Percentiles rank a stretch among this genome's conserved stretches.
phyloP scores from a whole-genome alignment of 1,140 invertebrate species.

The Camponotus floridanus region DNA sequence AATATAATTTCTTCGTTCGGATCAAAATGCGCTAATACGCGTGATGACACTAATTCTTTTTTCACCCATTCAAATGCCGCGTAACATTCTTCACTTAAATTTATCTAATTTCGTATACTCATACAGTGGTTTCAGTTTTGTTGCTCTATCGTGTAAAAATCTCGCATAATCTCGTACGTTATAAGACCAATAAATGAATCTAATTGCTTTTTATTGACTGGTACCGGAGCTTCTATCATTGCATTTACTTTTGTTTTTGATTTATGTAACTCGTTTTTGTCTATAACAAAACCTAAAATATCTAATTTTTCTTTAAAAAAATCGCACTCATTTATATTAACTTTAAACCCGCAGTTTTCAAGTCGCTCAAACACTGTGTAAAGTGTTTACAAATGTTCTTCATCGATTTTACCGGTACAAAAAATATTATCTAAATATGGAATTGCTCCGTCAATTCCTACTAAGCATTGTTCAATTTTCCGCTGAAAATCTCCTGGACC shows the following conservation, averaged over 20 bases:
- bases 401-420: not conserved
- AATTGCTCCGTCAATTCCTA: conserved; percentile 42
- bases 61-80: not conserved
- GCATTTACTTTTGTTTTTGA: conserved; percentile 64
- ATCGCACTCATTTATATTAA: conserved; percentile 52
- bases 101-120: not conserved
- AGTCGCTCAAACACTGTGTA: conserved; percentile 45
- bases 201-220: conserved; percentile 64
- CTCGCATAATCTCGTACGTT: conserved; percentile 61
- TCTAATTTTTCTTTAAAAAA: conserved; percentile 72
- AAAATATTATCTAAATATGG: conserved; percentile 56
- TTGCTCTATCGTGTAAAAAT: conserved; percentile 50
- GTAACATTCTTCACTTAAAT: not conserved
- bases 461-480: conserved; percentile 78
- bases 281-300: conserved; percentile 75
- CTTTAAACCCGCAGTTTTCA: conserved; percentile 43
- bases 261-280: conserved; percentile 73
- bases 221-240: conserved; percentile 68
- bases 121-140: conserved; percentile 51
- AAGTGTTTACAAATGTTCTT: not conserved
- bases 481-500: conserved; percentile 79
- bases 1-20: not conserved
- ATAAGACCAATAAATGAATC: conserved; percentile 51
- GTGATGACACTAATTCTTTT: not conserved
- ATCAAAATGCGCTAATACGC: not conserved